Percentiles rank a stretch among this genome's conserved stretches.
Conservation (phyloP, 2,888 invertebrate genomes). For the Apodemia zela region DNA sequence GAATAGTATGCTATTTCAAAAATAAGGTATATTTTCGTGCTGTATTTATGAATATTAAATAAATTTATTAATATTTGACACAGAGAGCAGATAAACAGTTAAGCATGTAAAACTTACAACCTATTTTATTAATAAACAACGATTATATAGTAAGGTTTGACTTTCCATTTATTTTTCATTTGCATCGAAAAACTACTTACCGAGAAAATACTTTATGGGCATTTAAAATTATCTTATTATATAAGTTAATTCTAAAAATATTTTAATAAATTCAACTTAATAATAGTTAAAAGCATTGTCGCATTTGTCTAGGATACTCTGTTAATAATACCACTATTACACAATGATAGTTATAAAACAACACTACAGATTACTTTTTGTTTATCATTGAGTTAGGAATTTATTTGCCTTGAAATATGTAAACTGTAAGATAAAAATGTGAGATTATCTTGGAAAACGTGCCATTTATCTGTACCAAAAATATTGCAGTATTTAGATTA, state of each 20-base stretch:
- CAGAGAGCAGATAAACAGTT: not conserved
- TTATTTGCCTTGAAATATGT: not conserved
- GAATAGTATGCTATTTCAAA: not conserved
- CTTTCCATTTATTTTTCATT: not conserved
- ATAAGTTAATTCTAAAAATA: no score
- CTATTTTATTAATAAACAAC: not conserved
- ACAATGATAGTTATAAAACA: no score
- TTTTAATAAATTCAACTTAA: no score
- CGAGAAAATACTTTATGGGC: no score
- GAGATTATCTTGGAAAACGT: not conserved
- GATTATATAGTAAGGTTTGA: not conserved
- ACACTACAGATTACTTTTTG: no score
- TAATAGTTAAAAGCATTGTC: no score
- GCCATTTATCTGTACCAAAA: not conserved
- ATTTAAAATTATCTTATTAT: no score
- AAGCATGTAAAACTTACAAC: not conserved
- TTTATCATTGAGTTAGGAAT: no score
- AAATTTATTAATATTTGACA: not conserved
- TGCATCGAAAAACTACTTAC: no score
- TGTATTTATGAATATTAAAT: not conserved
- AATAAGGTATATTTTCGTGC: not conserved
- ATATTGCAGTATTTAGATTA: not conserved
- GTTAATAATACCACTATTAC: not conserved
- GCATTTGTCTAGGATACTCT: not conserved
- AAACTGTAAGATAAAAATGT: not conserved